A percentile compares a stretch with the other conserved stretches of the same genome.
These are phyloP conservation scores for Dioctria linearis DNA, from an alignment of 2,888 invertebrate species.

Conservation along the genomic window DNA sequence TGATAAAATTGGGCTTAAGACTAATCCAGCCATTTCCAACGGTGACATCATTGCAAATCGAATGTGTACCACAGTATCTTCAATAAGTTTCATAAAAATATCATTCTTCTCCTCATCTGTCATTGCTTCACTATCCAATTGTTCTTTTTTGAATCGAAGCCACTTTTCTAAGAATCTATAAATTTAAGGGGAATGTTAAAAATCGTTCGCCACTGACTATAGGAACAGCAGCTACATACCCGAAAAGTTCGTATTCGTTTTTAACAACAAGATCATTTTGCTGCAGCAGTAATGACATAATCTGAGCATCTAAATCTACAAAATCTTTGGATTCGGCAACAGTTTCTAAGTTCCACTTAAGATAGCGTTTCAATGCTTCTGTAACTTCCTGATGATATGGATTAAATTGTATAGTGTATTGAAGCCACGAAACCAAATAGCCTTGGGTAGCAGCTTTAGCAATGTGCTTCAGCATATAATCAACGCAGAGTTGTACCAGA, in stretches of 20 bases:
- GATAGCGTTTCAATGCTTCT: slow-evolving; percentile 84
- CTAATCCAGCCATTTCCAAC: slow-evolving; percentile 85
- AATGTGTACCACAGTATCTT: slow-evolving; percentile 83
- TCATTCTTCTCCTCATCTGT: slow-evolving; percentile 73
- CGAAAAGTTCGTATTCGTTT: slow-evolving; percentile 89
- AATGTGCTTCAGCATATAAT: slow-evolving; percentile 90
- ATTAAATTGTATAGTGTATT: slow-evolving; percentile 89
- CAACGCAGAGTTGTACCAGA: slow-evolving; percentile 84
- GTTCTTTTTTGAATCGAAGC: slow-evolving; percentile 81
- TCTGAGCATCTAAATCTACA: slow-evolving; percentile 85
- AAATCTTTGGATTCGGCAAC: slow-evolving; percentile 86
- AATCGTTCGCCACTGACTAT: background rate
- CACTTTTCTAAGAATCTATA: slow-evolving; percentile 82
- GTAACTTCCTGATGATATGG: slow-evolving; percentile 72
- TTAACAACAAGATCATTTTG: slow-evolving; percentile 90
- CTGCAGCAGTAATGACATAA: slow-evolving; percentile 82
- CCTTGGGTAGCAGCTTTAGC: slow-evolving; percentile 87
- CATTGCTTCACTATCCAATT: slow-evolving; percentile 72
- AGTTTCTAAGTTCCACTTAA: slow-evolving; percentile 92
- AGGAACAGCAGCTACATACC: slow-evolving; percentile 68
- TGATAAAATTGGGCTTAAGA: slow-evolving; percentile 84
- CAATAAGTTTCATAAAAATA: slow-evolving; percentile 80
- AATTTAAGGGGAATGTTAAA: background rate
- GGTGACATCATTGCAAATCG: slow-evolving; percentile 97
- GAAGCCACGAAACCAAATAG: slow-evolving; percentile 90